Evolutionary conservation across 2,113 vertebrate genomes (phyloP), one percentile per base, ranked within the genome.

Genomic region (Oreamnos americanus): DNA sequence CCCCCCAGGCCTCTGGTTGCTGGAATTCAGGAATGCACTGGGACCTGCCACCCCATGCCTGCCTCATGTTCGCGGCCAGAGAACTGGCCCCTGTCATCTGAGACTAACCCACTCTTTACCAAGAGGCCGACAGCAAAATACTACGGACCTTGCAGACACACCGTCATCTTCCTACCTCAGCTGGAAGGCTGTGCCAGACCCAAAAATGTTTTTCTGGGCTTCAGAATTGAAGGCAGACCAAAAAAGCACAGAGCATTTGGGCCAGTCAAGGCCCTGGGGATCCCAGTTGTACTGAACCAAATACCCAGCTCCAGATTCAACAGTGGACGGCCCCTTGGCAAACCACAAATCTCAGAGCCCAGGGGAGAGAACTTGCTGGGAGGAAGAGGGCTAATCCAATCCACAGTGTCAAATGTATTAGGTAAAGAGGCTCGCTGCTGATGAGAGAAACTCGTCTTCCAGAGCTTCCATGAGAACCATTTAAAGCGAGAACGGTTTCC

Each of bases 301-400:
- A 85, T 2, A 64, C 74, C 90, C 81, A 85, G 57, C 74, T 79
- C 87, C 76, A 79, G 33, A 71, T 43, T 91, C 94, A 74, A 96
- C 43, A 82, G 58, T 15, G 21, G 84, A 64, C 1, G 4, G 94
- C 51, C 64, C 88, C 64, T 85, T 95, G 92, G 92, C 90, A 93
- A 94, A 94, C 94, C 79, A n/a, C 53, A 90, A 81, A 79, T 92
- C 92, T 87, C 94, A 67, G 53, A 51, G 55, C 30, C 90, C 90
- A 7, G 28, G 60, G 49, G 89, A 84, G 25, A 81, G 30, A 87
- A 39, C 82, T 81, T 25, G 8, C 47, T 14, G n/a, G 57, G 81
- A 94, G 81, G 82, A 71, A 53, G 39, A 64, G 26, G 51, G 51
- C 67, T 96, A 39, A 91, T 91, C 57, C 92, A 39, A 91, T 91